Evolutionary conservation across 2,888 invertebrate species (phyloP).

Genomic region (Troilus luridus): DNA sequence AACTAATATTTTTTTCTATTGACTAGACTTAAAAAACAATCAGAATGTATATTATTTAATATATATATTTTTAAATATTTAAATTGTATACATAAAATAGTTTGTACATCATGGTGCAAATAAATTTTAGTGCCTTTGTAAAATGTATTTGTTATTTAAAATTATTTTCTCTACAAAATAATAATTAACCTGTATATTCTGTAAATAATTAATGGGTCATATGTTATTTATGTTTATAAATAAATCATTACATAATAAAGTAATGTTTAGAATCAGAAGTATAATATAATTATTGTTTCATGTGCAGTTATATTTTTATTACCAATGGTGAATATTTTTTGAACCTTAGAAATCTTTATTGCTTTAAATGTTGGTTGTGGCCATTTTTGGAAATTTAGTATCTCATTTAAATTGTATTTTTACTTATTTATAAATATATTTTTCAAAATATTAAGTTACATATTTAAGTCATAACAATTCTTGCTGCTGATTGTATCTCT

Average conservation of each 20-base stretch:
- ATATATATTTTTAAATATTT: not conserved
- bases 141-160: not conserved
- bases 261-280: not conserved
- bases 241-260: not conserved
- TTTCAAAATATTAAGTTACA: not conserved
- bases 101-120: not conserved
- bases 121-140: not conserved
- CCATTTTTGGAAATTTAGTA: not conserved
- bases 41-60: not conserved
- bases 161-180: not conserved
- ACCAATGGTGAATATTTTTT: not conserved
- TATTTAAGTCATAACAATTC: not conserved
- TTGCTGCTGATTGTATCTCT: not conserved
- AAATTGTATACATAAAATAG: not conserved
- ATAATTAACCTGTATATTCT: not conserved
- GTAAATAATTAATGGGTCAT: not conserved
- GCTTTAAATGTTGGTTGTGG: not conserved
- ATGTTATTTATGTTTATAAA: conserved; percentile 7
- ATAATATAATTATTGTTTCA: not conserved
- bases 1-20: not conserved
- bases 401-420: not conserved
- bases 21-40: not conserved
- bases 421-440: not conserved
- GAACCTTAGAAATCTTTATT: not conserved
- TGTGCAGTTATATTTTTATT: not conserved